phyloP scores from a whole-genome alignment of 2,888 invertebrate species.

The Slavum lentiscoides region DNA sequence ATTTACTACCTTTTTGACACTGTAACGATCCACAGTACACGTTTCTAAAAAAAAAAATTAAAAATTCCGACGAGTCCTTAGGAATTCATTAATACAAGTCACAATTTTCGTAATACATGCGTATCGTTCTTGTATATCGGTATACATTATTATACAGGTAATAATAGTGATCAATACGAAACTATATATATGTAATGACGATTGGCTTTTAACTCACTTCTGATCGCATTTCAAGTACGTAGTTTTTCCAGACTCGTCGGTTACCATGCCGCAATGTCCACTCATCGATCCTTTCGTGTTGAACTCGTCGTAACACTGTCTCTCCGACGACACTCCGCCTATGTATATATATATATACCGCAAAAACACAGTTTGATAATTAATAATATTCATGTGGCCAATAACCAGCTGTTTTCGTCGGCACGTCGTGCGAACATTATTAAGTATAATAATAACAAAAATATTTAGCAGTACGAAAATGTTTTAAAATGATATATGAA shows the following conservation, averaged over 20 bases:
- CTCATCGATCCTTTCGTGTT: conserved; percentile 93
- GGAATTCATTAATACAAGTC: background rate
- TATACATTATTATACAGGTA: too few species aligned
- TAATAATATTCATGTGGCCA: too few species aligned
- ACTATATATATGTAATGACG: too few species aligned
- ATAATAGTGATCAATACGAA: too few species aligned
- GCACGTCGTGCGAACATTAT: too few species aligned
- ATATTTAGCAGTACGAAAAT: too few species aligned
- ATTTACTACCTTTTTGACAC: conserved; percentile 84
- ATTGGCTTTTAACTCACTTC: conserved; percentile 71
- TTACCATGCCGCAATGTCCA: conserved; percentile 88
- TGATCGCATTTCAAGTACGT: conserved; percentile 82
- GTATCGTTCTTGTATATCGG: too few species aligned
- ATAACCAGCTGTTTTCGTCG: too few species aligned
- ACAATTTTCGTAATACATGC: too few species aligned
- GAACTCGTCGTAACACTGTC: conserved; percentile 90
- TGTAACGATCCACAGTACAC: conserved; percentile 92
- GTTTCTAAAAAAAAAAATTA: conserved; percentile 66
- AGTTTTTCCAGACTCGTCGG: conserved; percentile 61
- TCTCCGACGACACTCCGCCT: conserved; percentile 78
- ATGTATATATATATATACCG: too few species aligned
- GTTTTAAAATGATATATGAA: too few species aligned
- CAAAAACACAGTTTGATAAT: background rate
- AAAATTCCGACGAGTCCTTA: background rate
- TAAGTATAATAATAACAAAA: too few species aligned